Percentiles rank a stretch among this genome's conserved stretches.
phyloP scores from a whole-genome alignment of 2,797 vertebrate species.

The Diplodus sargus region DNA sequence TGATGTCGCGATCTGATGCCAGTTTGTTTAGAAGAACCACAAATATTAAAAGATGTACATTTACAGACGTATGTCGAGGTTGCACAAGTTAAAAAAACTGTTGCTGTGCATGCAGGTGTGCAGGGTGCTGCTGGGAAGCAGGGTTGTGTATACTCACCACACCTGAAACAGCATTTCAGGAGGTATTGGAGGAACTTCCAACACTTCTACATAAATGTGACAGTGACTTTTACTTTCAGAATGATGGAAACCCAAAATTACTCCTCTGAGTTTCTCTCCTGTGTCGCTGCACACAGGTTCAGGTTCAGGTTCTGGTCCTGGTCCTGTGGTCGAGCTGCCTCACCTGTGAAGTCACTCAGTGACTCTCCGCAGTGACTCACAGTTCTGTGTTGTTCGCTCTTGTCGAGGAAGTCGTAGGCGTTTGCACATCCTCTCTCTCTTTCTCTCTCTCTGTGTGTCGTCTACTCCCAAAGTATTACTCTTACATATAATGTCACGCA shows the following conservation, averaged over 20 bases:
- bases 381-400: not conserved
- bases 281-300: not conserved
- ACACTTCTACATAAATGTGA: not conserved
- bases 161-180: too few species aligned
- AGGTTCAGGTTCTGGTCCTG: too few species aligned
- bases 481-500: not conserved
- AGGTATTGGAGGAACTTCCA: too few species aligned
- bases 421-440: not conserved
- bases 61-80: too few species aligned
- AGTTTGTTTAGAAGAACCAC: too few species aligned
- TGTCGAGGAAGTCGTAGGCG: not conserved
- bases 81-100: too few species aligned
- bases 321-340: not conserved
- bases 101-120: too few species aligned
- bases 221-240: not conserved
- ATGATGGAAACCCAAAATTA: not conserved
- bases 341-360: conserved; percentile 32
- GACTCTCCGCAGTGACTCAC: conserved; percentile 17
- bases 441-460: not conserved
- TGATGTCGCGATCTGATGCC: too few species aligned
- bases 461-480: not conserved
- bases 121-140: too few species aligned
- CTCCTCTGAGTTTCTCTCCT: not conserved
- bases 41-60: too few species aligned
- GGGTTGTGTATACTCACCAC: too few species aligned